Evolutionary conservation across 2,888 invertebrate genomes (phyloP).

Genomic region (Drosophila pseudotalamancana): DNA sequence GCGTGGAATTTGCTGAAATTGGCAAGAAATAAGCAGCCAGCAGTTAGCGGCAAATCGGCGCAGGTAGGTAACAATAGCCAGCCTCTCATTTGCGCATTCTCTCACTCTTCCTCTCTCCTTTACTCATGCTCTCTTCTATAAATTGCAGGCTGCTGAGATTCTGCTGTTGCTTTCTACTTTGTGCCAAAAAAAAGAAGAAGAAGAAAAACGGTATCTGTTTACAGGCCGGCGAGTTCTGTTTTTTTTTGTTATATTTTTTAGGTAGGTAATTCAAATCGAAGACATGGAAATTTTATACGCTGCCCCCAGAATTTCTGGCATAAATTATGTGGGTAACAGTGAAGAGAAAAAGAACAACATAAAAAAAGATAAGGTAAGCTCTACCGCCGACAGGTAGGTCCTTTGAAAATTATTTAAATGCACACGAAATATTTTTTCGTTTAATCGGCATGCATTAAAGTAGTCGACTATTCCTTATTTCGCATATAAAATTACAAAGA

Average conservation of each 20-base stretch:
- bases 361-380: constrained; percentile 27
- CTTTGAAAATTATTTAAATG: constrained; percentile 60
- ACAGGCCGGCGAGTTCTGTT: constrained; percentile 58
- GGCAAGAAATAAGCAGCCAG: constrained; percentile 53
- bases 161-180: constrained; percentile 21
- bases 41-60: constrained; percentile 22
- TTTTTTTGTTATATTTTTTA: constrained; percentile 8
- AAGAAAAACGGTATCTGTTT: constrained; percentile 76
- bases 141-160: constrained; percentile 39
- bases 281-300: constrained; percentile 72
- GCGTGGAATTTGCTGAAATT: constrained; percentile 74
- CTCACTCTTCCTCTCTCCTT: constrained; percentile 12
- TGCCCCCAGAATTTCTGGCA: constrained; percentile 23
- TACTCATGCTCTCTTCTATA: constrained; percentile 11
- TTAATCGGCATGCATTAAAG: constrained; percentile 48
- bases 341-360: constrained; percentile 23
- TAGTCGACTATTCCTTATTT: constrained; percentile 36
- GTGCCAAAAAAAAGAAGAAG: constrained; percentile 38
- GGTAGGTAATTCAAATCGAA: constrained; percentile 71
- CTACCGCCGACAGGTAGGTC: constrained; percentile 57
- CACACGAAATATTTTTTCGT: constrained; percentile 50
- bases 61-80: constrained; percentile 42
- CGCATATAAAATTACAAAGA: constrained; percentile 66
- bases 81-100: neutral
- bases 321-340: constrained; percentile 55